Conservation (phyloP, 1,140 invertebrate species). For the Heliconius eleuchia region DNA sequence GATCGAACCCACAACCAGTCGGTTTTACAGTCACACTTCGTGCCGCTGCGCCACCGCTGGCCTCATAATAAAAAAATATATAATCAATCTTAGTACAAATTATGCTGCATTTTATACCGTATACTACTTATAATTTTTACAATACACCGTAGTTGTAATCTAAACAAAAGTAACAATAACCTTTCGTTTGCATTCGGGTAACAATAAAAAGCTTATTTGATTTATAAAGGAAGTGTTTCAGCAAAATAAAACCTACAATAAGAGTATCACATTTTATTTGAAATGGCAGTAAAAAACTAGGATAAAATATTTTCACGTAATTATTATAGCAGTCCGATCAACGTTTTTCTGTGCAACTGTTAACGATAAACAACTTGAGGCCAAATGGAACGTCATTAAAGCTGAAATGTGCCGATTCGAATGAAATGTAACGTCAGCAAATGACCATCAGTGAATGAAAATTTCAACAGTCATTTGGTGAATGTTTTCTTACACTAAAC, state of each 20-base stretch:
- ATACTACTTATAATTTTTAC: too few relatives aligned
- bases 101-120: too few relatives aligned
- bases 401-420: slow-evolving; percentile 8
- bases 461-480: background rate
- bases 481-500: background rate
- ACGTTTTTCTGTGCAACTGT: background rate
- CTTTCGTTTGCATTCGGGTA: too few relatives aligned
- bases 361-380: slow-evolving; percentile 7
- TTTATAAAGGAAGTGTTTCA: background rate
- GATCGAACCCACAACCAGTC: too few relatives aligned
- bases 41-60: too few relatives aligned
- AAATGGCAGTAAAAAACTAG: background rate
- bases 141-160: too few relatives aligned
- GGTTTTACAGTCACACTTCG: too few relatives aligned
- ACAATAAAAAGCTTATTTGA: too few relatives aligned
- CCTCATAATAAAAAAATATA: too few relatives aligned
- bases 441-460: too few relatives aligned
- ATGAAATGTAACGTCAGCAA: background rate
- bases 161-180: too few relatives aligned
- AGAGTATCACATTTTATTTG: background rate
- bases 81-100: too few relatives aligned
- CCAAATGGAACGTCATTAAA: slow-evolving; percentile 8
- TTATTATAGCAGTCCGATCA: background rate
- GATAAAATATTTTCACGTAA: background rate
- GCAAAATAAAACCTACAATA: background rate